Evolutionary conservation across 1,140 invertebrate species (phyloP), one percentile per base, ranked within the genome.

Genomic region (Venustaconcha ellipsiformis): DNA sequence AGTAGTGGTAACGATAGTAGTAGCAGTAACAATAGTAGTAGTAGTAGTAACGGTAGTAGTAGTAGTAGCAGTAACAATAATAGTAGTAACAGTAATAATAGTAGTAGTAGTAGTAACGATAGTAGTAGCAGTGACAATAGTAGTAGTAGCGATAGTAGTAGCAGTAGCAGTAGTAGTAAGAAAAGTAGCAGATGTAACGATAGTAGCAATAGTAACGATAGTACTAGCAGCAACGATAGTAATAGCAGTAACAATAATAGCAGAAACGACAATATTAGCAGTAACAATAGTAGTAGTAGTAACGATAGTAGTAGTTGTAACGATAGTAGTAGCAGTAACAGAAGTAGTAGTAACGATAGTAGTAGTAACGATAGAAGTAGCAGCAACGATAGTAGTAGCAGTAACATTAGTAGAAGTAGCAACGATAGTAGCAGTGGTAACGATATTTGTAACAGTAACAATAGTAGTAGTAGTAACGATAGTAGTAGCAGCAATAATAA

Each of bases 281-380:
- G n/a, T 67, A 56, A 64, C 2, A 1, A 48, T 67, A 64, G n/a
- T 67, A 56, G 72, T 62, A 64, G 57, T 13, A 66, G 72, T 66
- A 73, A 37, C 67, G 5, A 56, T 67, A 55, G 56, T 66, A 55
- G 64, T 56, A 67, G 64, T 65, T 2, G 23, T 23, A 1, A 23
- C 23, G 30, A 3, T 65, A 65, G 64, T 18, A 12, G 55, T 1
- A 67, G 37, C 67, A 64, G 64, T 67, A 37, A 65, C 56, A 37
- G 1, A 0, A 65, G 48, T 73, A 37, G 71, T 56, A 37, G 71
- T 60, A 73, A 55, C 56, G 66, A 37, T 60, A 56, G 59, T 62
- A 57, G 57, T 13, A 26, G 11, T 13, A 68, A 8, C 12, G 23
- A 23, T 23, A 23, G n/a, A n/a, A n/a, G 23, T 23, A 23, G 23